Percentiles rank a stretch among this genome's conserved stretches.
Conservation (phyloP, 2,797 vertebrate species). For the Botia kubotai region DNA sequence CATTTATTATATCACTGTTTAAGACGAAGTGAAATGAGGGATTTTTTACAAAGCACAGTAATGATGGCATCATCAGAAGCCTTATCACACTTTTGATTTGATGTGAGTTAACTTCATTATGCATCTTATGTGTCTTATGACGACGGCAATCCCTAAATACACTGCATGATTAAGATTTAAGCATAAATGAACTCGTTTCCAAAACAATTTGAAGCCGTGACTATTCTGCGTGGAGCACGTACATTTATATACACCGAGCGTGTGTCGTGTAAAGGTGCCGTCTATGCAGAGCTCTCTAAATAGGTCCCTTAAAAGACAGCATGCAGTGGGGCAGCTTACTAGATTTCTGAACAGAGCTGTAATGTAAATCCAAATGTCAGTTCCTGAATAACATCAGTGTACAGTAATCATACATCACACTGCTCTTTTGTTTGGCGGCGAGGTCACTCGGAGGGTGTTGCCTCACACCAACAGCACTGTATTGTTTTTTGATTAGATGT, state of each 20-base stretch:
- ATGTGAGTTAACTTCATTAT: background rate
- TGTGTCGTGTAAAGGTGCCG: no score
- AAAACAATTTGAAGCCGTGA: no score
- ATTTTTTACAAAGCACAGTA: no score
- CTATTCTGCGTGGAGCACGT: no score
- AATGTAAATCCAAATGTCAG: slow-evolving; percentile 39
- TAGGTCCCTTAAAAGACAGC: no score
- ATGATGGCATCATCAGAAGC: background rate
- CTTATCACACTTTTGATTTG: no score
- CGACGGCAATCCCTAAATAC: background rate
- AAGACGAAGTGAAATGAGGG: no score
- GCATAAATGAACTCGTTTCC: no score
- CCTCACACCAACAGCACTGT: slow-evolving; percentile 48
- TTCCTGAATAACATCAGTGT: slow-evolving; percentile 29
- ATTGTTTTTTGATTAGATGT: slow-evolving; percentile 54
- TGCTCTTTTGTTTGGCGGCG: slow-evolving; percentile 37
- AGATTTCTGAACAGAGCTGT: slow-evolving; percentile 3
- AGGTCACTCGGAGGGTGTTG: slow-evolving; percentile 43
- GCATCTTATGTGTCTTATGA: background rate
- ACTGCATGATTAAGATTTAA: background rate
- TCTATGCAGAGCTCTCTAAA: no score
- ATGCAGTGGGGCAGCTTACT: background rate
- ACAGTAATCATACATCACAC: slow-evolving; percentile 18
- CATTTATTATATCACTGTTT: slow-evolving; percentile 36
- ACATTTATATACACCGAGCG: no score